Evolutionary conservation across 2,113 vertebrate species (phyloP).

Genomic region (Recurvirostra avosetta): DNA sequence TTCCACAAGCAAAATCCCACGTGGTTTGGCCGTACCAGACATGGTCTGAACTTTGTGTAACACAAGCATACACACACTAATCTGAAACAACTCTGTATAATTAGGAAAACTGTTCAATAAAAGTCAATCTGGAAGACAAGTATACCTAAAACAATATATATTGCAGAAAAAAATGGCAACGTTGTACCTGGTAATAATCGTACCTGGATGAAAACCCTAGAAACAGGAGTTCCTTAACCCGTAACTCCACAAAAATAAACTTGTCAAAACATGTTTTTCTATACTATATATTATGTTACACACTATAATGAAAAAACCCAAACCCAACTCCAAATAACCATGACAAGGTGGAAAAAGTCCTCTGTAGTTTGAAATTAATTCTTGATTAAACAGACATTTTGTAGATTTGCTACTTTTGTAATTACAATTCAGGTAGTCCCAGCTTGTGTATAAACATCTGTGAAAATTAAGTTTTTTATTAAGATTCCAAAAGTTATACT

Average conservation of each 20-base stretch:
- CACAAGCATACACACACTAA: fast-evolving
- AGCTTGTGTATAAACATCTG: background rate
- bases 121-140: background rate
- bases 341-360: background rate
- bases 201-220: background rate
- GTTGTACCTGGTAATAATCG: background rate
- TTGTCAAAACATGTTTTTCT: background rate
- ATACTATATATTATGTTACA: background rate
- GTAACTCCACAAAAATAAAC: background rate
- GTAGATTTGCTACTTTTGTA: background rate
- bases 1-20: background rate
- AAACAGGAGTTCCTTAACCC: background rate
- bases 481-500: background rate
- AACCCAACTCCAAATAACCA: background rate
- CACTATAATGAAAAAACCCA: background rate
- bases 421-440: background rate
- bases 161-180: background rate
- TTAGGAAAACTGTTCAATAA: background rate
- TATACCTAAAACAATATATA: background rate
- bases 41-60: background rate
- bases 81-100: background rate
- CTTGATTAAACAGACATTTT: background rate
- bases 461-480: background rate
- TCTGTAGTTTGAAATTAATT: background rate
- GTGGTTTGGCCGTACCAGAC: fast-evolving